Conservation (phyloP, 2,888 invertebrate genomes). For the Drosophila pseudotalamancana region DNA sequence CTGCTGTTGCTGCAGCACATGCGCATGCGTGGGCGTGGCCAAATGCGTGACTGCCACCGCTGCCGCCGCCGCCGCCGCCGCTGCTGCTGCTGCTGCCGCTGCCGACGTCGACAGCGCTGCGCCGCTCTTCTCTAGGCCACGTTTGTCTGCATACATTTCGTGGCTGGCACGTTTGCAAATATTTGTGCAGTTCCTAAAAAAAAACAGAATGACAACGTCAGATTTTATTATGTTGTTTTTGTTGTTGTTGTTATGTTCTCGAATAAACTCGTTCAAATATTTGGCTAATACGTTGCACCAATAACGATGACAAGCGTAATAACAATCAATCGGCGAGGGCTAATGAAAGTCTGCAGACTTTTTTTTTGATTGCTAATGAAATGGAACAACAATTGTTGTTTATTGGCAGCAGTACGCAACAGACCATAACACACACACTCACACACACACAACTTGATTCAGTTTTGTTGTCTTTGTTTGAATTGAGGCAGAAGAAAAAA, state of each 20-base stretch:
- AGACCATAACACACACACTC: conserved; percentile 10
- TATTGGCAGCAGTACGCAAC: conserved; percentile 26
- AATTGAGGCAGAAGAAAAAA: conserved; percentile 26
- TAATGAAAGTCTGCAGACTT: conserved; percentile 69
- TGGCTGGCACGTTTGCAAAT: conserved; percentile 63
- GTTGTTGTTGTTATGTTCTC: conserved; percentile 11
- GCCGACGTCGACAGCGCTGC: conserved; percentile 51
- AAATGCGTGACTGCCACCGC: conserved; percentile 59
- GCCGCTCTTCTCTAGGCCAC: conserved; percentile 66
- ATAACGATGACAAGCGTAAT: conserved; percentile 32
- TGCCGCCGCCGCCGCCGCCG: conserved; percentile 38
- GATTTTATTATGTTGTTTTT: conserved; percentile 10
- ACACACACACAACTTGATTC: conserved; percentile 43
- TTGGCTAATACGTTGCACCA: conserved; percentile 33
- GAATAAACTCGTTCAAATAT: conserved; percentile 24
- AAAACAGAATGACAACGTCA: conserved; percentile 37
- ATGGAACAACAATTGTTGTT: conserved; percentile 61
- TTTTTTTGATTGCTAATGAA: conserved; percentile 62
- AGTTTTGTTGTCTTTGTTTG: conserved; percentile 52
- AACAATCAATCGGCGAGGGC: conserved; percentile 41
- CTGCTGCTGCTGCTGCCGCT: conserved; percentile 38
- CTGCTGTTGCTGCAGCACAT: conserved; percentile 55
- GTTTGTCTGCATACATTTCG: conserved; percentile 75
- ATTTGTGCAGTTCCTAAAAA: conserved; percentile 65
- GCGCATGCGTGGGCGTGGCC: conserved; percentile 58